Percentiles rank a stretch among this genome's conserved stretches.
Conservation (phyloP, 2,888 invertebrate genomes). For the Trypoxylon attenuatum region DNA sequence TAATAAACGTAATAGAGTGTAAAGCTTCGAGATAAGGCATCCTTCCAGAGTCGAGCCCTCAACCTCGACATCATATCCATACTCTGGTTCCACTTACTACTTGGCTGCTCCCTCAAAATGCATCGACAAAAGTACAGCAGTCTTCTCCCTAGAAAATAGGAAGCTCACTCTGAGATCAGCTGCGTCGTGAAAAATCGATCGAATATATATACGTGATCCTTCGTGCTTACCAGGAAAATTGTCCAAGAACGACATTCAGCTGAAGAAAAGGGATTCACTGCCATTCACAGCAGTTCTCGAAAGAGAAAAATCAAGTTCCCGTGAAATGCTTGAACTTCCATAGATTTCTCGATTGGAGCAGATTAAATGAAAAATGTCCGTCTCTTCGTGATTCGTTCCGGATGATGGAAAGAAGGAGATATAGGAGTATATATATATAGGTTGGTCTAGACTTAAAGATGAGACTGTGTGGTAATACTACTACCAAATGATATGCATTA, state of each 20-base stretch:
- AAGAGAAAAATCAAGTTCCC: not conserved
- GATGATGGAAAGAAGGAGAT: too few species aligned
- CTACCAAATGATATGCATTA: too few species aligned
- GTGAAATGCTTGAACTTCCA: not conserved
- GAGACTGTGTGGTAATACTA: too few species aligned
- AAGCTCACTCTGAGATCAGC: not conserved
- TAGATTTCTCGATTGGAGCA: not conserved
- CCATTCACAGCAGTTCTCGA: not conserved
- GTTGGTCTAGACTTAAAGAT: too few species aligned
- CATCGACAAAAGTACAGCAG: too few species aligned
- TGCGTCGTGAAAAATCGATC: not conserved
- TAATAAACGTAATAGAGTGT: conserved; percentile 61
- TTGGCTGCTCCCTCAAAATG: too few species aligned
- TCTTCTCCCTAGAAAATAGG: not conserved
- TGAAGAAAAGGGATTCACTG: not conserved
- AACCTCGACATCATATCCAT: conserved; percentile 17
- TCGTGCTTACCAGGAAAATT: not conserved
- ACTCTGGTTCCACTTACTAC: conserved; percentile 3
- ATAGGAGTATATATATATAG: too few species aligned
- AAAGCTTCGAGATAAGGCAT: conserved; percentile 60
- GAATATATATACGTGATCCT: not conserved
- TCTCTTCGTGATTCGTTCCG: too few species aligned
- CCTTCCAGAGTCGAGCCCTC: conserved; percentile 36
- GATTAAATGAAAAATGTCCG: too few species aligned
- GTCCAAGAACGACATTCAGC: not conserved